phyloP scores from a whole-genome alignment of 1,140 invertebrate species.

The Heliconius nattereri region DNA sequence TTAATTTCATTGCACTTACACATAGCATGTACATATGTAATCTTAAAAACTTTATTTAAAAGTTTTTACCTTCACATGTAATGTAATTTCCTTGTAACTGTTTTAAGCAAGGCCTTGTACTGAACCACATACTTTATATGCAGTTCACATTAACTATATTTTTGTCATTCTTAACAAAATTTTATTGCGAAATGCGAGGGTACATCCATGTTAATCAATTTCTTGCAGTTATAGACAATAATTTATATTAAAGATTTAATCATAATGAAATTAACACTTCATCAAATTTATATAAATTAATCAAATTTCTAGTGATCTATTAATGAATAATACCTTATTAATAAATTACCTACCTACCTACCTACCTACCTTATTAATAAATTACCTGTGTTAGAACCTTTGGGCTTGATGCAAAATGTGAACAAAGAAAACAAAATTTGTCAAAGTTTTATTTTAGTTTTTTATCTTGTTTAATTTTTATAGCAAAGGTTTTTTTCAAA shows the following conservation, averaged over 20 bases:
- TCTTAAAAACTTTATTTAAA: not conserved
- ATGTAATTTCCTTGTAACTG: constrained; percentile 2
- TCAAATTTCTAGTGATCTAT: not conserved
- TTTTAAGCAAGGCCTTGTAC: not conserved
- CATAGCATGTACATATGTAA: not conserved
- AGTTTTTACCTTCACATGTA: not conserved
- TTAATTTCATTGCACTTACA: not conserved
- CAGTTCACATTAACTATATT: not conserved
- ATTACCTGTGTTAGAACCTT: too few relatives aligned
- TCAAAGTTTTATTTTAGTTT: too few relatives aligned
- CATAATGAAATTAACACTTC: not conserved
- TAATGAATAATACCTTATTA: not conserved
- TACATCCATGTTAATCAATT: not conserved
- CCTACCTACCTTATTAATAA: too few relatives aligned
- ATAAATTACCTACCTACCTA: too few relatives aligned
- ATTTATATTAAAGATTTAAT: not conserved
- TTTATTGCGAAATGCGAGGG: not conserved
- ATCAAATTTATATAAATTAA: not conserved
- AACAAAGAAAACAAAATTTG: too few relatives aligned
- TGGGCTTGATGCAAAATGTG: too few relatives aligned
- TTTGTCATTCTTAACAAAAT: not conserved
- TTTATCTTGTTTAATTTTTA: too few relatives aligned
- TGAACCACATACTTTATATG: not conserved
- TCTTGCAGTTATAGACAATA: not conserved
- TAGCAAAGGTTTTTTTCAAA: too few relatives aligned